These are phyloP conservation scores for Antennarius striatus DNA, from an alignment of 2,113 vertebrate genomes.

Conservation along the genomic window DNA sequence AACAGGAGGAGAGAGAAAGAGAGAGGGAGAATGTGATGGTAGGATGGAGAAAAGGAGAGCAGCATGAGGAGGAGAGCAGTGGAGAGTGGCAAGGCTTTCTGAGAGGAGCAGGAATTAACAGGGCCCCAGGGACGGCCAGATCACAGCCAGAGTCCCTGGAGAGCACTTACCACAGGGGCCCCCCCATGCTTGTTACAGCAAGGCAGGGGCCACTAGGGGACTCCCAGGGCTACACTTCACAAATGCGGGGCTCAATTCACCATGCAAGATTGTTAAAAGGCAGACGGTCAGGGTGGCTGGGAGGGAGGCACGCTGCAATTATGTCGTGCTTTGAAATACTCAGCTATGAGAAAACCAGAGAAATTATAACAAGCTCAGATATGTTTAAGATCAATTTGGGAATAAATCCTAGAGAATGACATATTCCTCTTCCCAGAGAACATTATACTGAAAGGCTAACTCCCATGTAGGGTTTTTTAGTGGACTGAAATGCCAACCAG, in stretches of 20 bases:
- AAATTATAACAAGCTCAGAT: constrained; percentile 70
- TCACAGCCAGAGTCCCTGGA: constrained; percentile 66
- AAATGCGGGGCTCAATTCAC: constrained; percentile 70
- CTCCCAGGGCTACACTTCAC: constrained; percentile 73
- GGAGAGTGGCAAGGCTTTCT: constrained; percentile 70
- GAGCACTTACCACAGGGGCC: constrained; percentile 76
- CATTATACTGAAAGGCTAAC: constrained; percentile 60
- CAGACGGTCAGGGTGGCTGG: constrained; percentile 54
- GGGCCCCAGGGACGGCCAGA: constrained; percentile 70
- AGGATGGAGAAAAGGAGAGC: constrained; percentile 44
- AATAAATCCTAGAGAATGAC: constrained; percentile 62
- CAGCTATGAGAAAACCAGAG: constrained; percentile 20
- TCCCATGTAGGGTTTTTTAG: constrained; percentile 42
- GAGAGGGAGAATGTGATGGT: constrained; percentile 11
- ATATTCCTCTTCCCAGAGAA: constrained; percentile 56
- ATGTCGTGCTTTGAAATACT: constrained; percentile 60
- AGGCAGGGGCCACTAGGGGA: constrained; percentile 74
- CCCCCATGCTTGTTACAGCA: constrained; percentile 77
- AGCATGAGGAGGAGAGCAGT: constrained; percentile 50
- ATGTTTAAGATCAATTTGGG: constrained; percentile 73
- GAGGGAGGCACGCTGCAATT: constrained; percentile 63
- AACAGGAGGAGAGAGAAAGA: constrained; percentile 21
- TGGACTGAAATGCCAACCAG: constrained; percentile 58
- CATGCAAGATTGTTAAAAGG: constrained; percentile 67
- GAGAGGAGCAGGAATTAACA: constrained; percentile 77